Conservation (phyloP, 1,140 invertebrate genomes). For the Mya arenaria region DNA sequence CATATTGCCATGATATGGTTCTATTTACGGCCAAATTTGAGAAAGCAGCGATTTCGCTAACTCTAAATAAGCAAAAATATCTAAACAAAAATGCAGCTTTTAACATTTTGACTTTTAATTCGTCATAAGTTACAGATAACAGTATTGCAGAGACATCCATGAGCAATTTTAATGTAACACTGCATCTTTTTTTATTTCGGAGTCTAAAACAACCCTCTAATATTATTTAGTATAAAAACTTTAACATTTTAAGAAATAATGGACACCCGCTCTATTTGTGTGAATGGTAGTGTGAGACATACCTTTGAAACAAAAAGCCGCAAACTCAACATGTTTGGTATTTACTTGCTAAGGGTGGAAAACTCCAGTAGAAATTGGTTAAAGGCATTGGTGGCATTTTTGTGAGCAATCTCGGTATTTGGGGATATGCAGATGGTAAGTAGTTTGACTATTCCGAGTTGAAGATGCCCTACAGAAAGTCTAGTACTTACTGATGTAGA, state of each 20-base stretch:
- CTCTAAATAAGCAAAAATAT: constrained; percentile 27
- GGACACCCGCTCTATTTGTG: constrained; percentile 3
- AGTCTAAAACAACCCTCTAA: constrained; percentile 16
- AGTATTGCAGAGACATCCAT: background rate
- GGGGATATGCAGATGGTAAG: background rate
- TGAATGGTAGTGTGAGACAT: constrained; percentile 1
- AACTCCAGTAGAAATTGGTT: background rate
- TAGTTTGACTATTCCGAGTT: no score
- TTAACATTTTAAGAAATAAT: constrained; percentile 25
- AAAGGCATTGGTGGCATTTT: background rate
- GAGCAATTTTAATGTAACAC: background rate
- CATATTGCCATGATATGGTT: background rate
- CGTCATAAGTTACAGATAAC: background rate
- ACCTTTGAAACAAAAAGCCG: constrained; percentile 27
- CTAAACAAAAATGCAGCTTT: constrained; percentile 9
- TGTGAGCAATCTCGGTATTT: constrained; percentile 3
- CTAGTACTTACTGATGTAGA: background rate
- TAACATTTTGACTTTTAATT: constrained; percentile 15
- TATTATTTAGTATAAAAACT: constrained; percentile 13
- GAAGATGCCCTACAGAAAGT: constrained; percentile 34
- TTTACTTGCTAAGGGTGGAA: background rate
- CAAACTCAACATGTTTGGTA: constrained; percentile 6
- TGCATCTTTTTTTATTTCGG: background rate
- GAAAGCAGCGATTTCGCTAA: constrained; percentile 16
- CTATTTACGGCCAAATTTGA: background rate